Evolutionary conservation across 2,797 vertebrate genomes (phyloP), one percentile per base, ranked within the genome.

Genomic region (Notamacropus eugenii): DNA sequence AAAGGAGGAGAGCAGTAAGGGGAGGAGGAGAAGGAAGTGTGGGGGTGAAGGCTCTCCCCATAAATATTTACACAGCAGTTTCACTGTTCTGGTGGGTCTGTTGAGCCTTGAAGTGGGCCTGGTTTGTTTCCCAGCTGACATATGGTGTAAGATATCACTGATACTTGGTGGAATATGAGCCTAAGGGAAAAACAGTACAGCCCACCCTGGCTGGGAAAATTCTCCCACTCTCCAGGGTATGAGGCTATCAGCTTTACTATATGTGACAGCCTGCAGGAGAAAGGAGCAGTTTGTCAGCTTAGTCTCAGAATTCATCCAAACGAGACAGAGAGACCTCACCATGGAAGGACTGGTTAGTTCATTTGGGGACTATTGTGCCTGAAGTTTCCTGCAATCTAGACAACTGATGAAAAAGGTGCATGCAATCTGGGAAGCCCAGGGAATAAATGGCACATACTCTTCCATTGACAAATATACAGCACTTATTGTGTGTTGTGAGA

Each of bases 41-140:
- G 94, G 93, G 95, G 96, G 54, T 50, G 96, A 93, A 90, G 92
- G 54, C 55, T 46, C 52, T 24, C 56, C 95, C 97, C 94, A 97
- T 96, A 98, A 98, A 98, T 98, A 97, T 98, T 97, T 97, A 96
- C 54, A 90, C 95, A 97, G 90, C 92, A 92, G 31, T 95, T 98
- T 95, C 92, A n/a, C 34, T 56, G 97, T 95, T 94, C 55, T 95
- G 93, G 98, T 97, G 95, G 96, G 97, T 96, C 94, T 4, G 95
- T 91, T 93, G 90, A 93, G 90, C 92, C 24, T 87, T 87, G 74
- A 87, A 87, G 90, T 91, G 93, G 56, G 91, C 93, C 95, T 58
- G 95, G 95, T 92, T 95, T 92, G 96, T 94, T 95, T 96, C 94
- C 46, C 96, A 95, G 97, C 0, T 96, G 96, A 96, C 95, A 94